Conservation (phyloP, 2,888 invertebrate species). For the Busseola fusca region DNA sequence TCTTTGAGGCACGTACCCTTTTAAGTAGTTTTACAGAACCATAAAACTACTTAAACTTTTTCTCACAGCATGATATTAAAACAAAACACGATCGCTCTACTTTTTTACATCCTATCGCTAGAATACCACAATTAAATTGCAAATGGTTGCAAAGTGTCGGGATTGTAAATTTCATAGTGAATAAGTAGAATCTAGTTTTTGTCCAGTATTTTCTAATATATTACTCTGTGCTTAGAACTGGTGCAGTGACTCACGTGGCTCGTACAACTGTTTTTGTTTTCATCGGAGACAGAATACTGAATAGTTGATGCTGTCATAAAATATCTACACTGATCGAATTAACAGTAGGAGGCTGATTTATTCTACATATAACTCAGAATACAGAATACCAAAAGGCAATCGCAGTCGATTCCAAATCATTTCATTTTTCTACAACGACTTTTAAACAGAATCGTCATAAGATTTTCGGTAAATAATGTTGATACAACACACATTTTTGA, state of each 20-base stretch:
- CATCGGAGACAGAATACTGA: constrained; percentile 46
- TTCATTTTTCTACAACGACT: neutral
- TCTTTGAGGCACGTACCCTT: too few relatives aligned
- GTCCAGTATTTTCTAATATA: constrained; percentile 12
- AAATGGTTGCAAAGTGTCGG: constrained; percentile 19
- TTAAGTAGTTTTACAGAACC: too few relatives aligned
- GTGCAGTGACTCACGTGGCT: constrained; percentile 16
- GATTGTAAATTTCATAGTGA: constrained; percentile 48
- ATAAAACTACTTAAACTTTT: neutral
- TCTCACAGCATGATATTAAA: neutral
- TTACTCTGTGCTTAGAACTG: constrained; percentile 21
- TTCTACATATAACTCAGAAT: neutral
- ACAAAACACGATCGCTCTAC: constrained; percentile 12
- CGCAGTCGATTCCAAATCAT: neutral
- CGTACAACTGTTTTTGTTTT: constrained; percentile 35
- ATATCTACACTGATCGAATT: constrained; percentile 65
- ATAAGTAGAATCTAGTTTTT: constrained; percentile 51
- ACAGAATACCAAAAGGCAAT: neutral
- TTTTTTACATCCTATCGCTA: constrained; percentile 1
- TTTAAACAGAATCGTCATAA: neutral
- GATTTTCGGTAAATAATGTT: neutral
- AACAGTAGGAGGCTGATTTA: constrained; percentile 58
- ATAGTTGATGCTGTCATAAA: constrained; percentile 48
- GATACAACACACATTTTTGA: neutral
- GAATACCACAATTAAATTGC: constrained; percentile 1